A percentile compares a stretch with the other conserved stretches of the same genome.
Conservation (phyloP, 2,797 vertebrate genomes). For the Cyclopterus lumpus region DNA sequence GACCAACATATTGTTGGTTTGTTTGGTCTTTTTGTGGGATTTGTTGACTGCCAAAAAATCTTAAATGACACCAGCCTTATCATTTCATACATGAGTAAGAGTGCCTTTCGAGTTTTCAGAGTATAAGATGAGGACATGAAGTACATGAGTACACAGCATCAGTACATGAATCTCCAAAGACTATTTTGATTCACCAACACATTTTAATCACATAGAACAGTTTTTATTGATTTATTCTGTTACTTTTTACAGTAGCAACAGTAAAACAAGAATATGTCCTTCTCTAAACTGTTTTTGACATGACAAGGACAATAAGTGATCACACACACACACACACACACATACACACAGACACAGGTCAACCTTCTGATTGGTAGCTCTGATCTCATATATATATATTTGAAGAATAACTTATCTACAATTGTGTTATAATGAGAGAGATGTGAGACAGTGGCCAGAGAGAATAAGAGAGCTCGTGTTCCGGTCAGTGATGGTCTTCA, state of each 20-base stretch:
- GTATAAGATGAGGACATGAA: background rate
- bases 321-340: conserved; percentile 29
- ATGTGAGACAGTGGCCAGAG: conserved; percentile 41
- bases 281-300: conserved; percentile 35
- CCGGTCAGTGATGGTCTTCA: conserved; percentile 29
- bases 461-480: conserved; percentile 43
- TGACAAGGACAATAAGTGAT: conserved; percentile 16
- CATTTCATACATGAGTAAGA: background rate
- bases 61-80: background rate
- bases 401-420: conserved; percentile 79
- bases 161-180: background rate
- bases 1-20: background rate
- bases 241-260: conserved; percentile 70
- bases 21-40: background rate
- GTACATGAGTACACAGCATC: background rate
- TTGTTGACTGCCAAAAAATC: background rate
- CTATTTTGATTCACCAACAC: conserved; percentile 6
- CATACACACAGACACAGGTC: conserved; percentile 40
- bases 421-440: conserved; percentile 45
- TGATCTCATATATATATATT: conserved; percentile 57
- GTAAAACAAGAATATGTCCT: conserved; percentile 44
- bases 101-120: background rate
- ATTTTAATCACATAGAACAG: conserved; percentile 61
- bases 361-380: conserved; percentile 40
- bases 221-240: conserved; percentile 59